Conservation (phyloP, 2,888 invertebrate species). For the Tinea trinotella region DNA sequence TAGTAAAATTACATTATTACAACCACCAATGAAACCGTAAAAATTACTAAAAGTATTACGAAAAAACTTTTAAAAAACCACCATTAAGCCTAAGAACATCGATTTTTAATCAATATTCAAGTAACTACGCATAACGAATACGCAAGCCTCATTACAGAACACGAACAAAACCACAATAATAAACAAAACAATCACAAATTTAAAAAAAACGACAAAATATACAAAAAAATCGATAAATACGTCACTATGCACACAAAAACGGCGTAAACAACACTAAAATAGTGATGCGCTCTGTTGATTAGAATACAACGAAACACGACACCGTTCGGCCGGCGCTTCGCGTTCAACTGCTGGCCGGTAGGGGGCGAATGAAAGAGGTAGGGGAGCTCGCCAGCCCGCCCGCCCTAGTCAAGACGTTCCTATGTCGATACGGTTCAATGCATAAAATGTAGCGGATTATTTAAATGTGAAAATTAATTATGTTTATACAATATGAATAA, state of each 20-base stretch:
- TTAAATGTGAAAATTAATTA: no score
- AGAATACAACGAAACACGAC: neutral
- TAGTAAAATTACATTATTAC: no score
- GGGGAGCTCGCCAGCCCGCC: constrained; percentile 19
- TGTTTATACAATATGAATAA: no score
- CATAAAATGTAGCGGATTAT: neutral
- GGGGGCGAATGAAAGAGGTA: constrained; percentile 17
- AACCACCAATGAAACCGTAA: no score
- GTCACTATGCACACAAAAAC: no score
- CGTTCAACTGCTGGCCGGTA: constrained; percentile 18
- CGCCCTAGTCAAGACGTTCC: constrained; percentile 18
- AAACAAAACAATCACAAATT: neutral
- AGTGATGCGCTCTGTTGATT: neutral
- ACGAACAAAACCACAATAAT: neutral
- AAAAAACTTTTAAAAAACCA: constrained; percentile 15
- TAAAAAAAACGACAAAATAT: neutral
- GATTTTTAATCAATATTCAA: constrained; percentile 21
- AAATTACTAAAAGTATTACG: no score
- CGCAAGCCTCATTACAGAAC: neutral
- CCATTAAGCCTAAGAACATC: constrained; percentile 18
- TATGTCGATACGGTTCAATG: neutral
- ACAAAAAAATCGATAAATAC: neutral
- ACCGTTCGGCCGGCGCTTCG: constrained; percentile 17
- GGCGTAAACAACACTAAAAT: neutral
- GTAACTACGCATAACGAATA: constrained; percentile 15